Conservation (phyloP, 2,797 vertebrate species). For the Sebastes glaucus region DNA sequence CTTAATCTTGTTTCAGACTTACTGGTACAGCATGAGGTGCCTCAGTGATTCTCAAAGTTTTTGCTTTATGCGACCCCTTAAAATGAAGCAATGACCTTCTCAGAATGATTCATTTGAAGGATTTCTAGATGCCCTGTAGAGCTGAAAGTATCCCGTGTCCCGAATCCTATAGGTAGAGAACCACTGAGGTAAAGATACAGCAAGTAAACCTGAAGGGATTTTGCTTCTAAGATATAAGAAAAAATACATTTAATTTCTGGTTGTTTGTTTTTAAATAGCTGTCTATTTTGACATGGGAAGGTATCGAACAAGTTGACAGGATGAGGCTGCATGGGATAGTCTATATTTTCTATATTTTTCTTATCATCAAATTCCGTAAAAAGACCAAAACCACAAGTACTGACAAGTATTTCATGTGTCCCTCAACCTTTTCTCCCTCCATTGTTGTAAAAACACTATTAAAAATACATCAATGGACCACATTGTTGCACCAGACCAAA, state of each 20-base stretch:
- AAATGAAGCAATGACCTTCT: conserved; percentile 18
- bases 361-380: not conserved
- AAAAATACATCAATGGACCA: no score
- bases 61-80: not conserved
- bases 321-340: not conserved
- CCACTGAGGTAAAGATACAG: not conserved
- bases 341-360: not conserved
- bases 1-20: not conserved
- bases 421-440: not conserved
- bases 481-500: no score
- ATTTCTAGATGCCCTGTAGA: not conserved
- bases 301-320: not conserved
- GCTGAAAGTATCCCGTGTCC: not conserved
- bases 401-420: not conserved
- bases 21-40: not conserved
- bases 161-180: not conserved
- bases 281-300: not conserved
- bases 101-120: not conserved
- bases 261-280: not conserved
- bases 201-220: not conserved
- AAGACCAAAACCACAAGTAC: not conserved
- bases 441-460: not conserved
- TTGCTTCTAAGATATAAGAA: not conserved
- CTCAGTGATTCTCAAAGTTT: conserved; percentile 1
- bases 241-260: not conserved